Base-by-base conservation (phyloP, 2,113 vertebrate species). In the Hystrix brachyura region DNA sequence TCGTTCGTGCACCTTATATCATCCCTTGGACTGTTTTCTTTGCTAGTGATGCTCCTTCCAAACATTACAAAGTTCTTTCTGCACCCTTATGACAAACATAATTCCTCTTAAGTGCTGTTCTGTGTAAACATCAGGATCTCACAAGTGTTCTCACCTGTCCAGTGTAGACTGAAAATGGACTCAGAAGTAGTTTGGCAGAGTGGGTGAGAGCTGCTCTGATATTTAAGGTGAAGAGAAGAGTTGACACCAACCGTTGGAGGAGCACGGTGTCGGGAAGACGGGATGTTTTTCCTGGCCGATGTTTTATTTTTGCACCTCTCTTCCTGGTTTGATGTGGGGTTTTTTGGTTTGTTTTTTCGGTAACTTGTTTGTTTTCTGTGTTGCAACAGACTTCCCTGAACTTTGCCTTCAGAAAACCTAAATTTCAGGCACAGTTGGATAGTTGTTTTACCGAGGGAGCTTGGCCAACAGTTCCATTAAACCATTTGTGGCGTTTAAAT, bases 321-420 rank as follows among this genome's bases (percentile, higher is more conserved):
- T 83, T 53, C 84, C 60, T 34, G 57, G 32, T 7, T 72, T 89
- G 64, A 18, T 48, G 13, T 38, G 38, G 38, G 38, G 38, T 38
- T 38, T 38, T 38, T 38, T 38, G 2, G 38, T 38, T 38, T 38
- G 23, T 57, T 57, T 80, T 57, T 57, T 17, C 69, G 15, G 23
- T 81, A 21, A n/a, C 18, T n/a, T 57, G 32, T n/a, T 80, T 81
- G 12, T 59, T 82, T 59, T 38, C 60, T 46, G 0, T 43, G 15
- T 83, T 55, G 69, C 55, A 51, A 91, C 32, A 51, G 23, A 48
- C 53, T 55, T 78, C 57, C 62, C 74, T 87, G 69, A 87, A 82
- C 62, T 80, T 82, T 65, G 62, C 71, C 53, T 74, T 83, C 65
- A 81, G 91, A 59, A 94, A 96, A 80, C 69, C 27, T 59, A 79